Evolutionary conservation across 2,888 invertebrate genomes (phyloP).

Genomic region (Caenorhabditis becei): DNA sequence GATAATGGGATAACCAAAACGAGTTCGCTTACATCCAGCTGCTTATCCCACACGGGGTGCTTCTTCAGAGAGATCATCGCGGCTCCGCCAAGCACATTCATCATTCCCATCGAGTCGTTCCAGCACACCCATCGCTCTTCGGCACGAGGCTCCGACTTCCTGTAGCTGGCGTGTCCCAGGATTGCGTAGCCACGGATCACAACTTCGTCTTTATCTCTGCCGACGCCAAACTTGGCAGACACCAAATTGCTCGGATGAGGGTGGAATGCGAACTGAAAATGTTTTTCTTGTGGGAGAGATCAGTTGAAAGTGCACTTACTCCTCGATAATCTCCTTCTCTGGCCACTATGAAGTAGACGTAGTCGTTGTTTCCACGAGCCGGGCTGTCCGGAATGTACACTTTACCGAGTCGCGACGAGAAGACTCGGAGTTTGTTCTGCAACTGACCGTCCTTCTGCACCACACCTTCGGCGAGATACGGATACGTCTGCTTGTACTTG

Average conservation of each 20-base stretch:
- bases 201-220: slow-evolving; percentile 3
- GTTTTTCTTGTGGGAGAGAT: neutral
- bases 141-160: neutral
- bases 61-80: slow-evolving; percentile 38
- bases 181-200: slow-evolving; percentile 26
- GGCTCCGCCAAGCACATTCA: slow-evolving; percentile 18
- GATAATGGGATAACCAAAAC: too few species aligned
- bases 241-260: slow-evolving; percentile 24
- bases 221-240: too few species aligned
- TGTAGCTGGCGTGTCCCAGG: slow-evolving; percentile 16
- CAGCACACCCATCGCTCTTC: slow-evolving; percentile 37
- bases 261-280: slow-evolving; percentile 28
- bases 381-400: slow-evolving; percentile 12
- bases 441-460: slow-evolving; percentile 26
- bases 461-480: slow-evolving; percentile 35
- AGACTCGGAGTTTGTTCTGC: slow-evolving; percentile 13
- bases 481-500: slow-evolving; percentile 32
- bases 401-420: slow-evolving; percentile 23
- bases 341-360: slow-evolving; percentile 37
- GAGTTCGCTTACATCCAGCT: slow-evolving; percentile 32
- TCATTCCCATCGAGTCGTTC: slow-evolving; percentile 37
- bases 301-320: neutral
- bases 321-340: slow-evolving; percentile 11
- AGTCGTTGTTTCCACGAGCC: neutral
- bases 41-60: slow-evolving; percentile 32